These are phyloP conservation scores for Corythornis leucogaster DNA, from an alignment of 2,797 vertebrate genomes.

Conservation along the genomic window DNA sequence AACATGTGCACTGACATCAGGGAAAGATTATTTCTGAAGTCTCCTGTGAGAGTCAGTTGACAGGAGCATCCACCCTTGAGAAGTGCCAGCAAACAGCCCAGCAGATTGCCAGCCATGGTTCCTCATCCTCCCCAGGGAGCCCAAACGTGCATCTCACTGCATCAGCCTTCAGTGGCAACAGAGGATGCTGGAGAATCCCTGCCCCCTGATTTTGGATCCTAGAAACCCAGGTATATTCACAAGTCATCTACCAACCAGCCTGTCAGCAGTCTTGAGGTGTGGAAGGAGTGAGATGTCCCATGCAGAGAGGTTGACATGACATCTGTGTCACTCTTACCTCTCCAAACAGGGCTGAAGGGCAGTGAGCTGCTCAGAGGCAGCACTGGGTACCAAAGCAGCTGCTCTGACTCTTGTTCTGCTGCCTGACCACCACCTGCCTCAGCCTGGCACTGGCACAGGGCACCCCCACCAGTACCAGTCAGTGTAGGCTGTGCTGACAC, in stretches of 20 bases:
- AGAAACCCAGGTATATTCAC: not conserved
- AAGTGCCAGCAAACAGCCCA: not conserved
- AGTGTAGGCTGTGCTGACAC: not conserved
- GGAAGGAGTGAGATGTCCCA: not conserved
- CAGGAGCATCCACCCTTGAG: not conserved
- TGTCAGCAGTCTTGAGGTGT: not conserved
- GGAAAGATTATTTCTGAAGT: not conserved
- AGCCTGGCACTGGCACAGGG: too few species aligned
- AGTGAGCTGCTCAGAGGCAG: not conserved
- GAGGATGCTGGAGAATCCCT: not conserved
- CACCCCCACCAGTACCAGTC: not conserved
- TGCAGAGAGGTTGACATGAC: not conserved
- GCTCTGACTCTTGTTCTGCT: not conserved
- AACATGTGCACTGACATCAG: not conserved
- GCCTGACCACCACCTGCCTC: not conserved
- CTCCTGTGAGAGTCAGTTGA: not conserved
- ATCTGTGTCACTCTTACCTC: not conserved
- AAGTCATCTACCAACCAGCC: not conserved
- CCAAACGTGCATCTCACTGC: not conserved
- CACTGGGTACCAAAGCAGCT: not conserved
- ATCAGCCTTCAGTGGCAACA: not conserved
- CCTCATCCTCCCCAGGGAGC: not conserved
- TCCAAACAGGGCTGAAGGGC: not conserved
- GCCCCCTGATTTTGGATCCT: not conserved
- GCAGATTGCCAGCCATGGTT: not conserved